A percentile compares a stretch with the other conserved stretches of the same genome.
phyloP scores from a whole-genome alignment of 37 sponge, comb jelly and placozoan genomes.

The Hormiphora californensis region DNA sequence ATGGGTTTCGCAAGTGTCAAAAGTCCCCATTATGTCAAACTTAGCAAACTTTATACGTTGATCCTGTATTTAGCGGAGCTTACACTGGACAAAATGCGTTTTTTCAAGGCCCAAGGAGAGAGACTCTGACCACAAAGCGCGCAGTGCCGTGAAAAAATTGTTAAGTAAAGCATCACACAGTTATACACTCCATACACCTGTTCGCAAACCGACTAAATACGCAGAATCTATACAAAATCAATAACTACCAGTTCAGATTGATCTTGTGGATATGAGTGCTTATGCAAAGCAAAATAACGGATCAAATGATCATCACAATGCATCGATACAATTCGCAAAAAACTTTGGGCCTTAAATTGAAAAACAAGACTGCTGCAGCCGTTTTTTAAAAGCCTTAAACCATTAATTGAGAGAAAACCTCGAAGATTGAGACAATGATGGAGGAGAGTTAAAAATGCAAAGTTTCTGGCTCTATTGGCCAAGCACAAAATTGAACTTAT shows the following conservation, averaged over 20 bases:
- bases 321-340: background rate
- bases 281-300: background rate
- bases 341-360: background rate
- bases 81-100: background rate
- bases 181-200: conserved; percentile 4
- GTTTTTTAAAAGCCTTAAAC: background rate
- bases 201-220: background rate
- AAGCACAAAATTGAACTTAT: too few relatives aligned
- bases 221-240: background rate
- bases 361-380: background rate
- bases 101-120: background rate
- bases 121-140: background rate
- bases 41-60: background rate
- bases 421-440: background rate
- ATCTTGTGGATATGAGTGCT: conserved; percentile 16
- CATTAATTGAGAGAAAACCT: background rate
- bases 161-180: background rate
- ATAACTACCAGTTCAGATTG: background rate
- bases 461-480: too few relatives aligned
- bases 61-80: background rate
- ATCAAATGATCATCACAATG: background rate
- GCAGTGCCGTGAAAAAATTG: background rate
- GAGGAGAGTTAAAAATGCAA: background rate
- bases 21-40: background rate
- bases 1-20: too few relatives aligned